These are phyloP conservation scores for Scleropages formosus DNA, from an alignment of 2,797 vertebrate species.

Conservation along the genomic window DNA sequence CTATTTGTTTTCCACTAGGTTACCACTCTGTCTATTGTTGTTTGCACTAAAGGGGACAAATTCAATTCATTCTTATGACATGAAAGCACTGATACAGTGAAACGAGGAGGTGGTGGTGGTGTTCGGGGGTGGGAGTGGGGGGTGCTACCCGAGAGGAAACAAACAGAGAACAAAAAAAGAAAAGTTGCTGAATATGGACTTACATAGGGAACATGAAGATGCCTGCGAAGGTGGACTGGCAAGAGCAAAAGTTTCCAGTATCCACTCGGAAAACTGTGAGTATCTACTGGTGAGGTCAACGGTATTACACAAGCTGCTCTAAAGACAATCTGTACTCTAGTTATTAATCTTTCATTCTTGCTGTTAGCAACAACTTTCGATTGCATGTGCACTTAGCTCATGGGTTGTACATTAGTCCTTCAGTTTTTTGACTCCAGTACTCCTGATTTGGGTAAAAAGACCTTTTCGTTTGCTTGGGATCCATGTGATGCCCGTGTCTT, in stretches of 20 bases:
- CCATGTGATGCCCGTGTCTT: no score
- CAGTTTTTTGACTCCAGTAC: not conserved
- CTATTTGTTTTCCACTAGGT: constrained; percentile 98
- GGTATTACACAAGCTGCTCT: not conserved
- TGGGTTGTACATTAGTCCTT: no score
- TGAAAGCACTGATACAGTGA: constrained; percentile 68
- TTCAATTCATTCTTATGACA: constrained; percentile 99
- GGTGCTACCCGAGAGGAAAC: constrained; percentile 76
- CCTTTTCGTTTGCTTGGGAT: no score
- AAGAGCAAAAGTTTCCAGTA: not conserved
- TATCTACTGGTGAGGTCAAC: not conserved
- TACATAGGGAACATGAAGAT: constrained; percentile 37
- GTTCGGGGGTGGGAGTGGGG: constrained; percentile 35
- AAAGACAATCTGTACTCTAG: not conserved
- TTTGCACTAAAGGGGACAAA: constrained; percentile 98
- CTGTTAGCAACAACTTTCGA: no score
- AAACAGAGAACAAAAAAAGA: constrained; percentile 68
- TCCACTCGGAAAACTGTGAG: not conserved
- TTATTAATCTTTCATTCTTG: not conserved
- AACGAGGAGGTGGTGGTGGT: constrained; percentile 32
- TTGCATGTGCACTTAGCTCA: no score
- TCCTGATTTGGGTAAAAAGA: no score
- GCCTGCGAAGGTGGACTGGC: not conserved
- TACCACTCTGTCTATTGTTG: constrained; percentile 93
- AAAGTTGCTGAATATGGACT: constrained; percentile 78